Evolutionary conservation across 1,140 invertebrate genomes (phyloP).

Genomic region (Zeugodacus cucurbitae): DNA sequence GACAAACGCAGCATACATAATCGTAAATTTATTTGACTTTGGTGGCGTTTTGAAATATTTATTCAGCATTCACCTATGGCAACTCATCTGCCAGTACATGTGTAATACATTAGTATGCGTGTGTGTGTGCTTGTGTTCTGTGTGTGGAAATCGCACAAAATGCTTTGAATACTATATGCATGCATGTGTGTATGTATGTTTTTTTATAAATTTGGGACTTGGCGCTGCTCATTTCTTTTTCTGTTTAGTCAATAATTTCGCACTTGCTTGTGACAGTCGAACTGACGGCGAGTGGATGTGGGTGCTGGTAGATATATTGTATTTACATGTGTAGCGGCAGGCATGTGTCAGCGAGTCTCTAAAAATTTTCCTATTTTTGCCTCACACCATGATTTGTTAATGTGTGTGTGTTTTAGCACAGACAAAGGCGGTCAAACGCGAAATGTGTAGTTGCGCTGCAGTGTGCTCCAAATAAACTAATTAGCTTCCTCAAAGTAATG

Average conservation of each 20-base stretch:
- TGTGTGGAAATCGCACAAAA: too few species aligned
- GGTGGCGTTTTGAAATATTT: too few species aligned
- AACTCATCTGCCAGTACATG: too few species aligned
- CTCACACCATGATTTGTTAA: background rate
- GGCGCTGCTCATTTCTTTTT: background rate
- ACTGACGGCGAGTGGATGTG: background rate
- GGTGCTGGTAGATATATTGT: background rate
- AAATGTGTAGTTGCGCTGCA: background rate
- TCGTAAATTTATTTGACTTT: too few species aligned
- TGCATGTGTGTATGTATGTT: background rate
- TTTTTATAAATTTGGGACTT: background rate
- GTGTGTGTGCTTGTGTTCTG: too few species aligned
- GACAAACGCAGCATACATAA: too few species aligned
- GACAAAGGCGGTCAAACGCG: background rate
- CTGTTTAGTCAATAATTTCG: slow-evolving; percentile 23
- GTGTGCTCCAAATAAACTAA: background rate
- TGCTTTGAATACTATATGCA: too few species aligned
- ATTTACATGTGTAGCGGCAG: background rate
- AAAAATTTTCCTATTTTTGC: background rate
- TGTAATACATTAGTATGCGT: too few species aligned
- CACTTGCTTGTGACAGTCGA: background rate
- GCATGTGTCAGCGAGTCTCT: background rate
- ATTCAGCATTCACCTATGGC: too few species aligned
- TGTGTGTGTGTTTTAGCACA: background rate
- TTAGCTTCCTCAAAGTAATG: background rate